Conservation (phyloP, 2,797 vertebrate genomes). For the Schizopygopsis pylzovi region DNA sequence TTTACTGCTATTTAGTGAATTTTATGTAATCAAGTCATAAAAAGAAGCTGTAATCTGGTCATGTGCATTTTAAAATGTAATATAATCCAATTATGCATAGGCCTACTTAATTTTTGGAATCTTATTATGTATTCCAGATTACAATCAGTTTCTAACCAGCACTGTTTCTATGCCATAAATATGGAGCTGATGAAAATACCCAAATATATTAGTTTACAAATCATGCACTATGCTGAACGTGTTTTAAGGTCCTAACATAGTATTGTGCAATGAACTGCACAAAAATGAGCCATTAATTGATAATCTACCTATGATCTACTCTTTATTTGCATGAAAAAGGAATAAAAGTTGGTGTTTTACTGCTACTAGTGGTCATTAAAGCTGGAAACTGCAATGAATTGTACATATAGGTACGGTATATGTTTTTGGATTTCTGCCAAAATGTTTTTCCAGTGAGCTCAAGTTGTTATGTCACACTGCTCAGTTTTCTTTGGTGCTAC, state of each 20-base stretch:
- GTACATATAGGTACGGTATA: not conserved
- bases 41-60: too few species aligned
- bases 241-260: too few species aligned
- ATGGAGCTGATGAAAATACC: not conserved
- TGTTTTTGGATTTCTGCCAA: not conserved
- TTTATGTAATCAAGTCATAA: not conserved
- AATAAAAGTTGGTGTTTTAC: not conserved
- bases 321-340: not conserved
- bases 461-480: not conserved
- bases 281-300: not conserved
- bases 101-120: too few species aligned
- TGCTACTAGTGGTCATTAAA: not conserved
- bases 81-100: too few species aligned
- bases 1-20: too few species aligned
- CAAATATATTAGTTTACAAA: not conserved
- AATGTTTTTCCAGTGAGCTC: not conserved
- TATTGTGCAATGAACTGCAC: too few species aligned
- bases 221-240: not conserved
- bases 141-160: not conserved
- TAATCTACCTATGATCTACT: not conserved
- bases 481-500: slow-evolving; percentile 13
- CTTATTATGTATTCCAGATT: too few species aligned
- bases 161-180: not conserved
- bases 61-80: too few species aligned
- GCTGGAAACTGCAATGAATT: not conserved